Conservation (phyloP, 2,797 vertebrate species). For the Siniperca obscura region DNA sequence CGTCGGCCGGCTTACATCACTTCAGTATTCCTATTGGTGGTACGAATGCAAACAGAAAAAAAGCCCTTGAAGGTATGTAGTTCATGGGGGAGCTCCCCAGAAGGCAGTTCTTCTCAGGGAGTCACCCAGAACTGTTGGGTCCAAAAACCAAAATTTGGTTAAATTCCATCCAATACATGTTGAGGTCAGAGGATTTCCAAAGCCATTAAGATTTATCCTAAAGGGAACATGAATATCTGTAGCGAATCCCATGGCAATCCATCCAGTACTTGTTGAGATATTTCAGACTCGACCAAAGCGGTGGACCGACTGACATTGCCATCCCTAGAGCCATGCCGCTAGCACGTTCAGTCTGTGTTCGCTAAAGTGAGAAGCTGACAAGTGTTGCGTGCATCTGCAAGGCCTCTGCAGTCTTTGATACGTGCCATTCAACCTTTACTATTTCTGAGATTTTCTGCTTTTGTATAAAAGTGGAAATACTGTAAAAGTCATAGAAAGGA, state of each 20-base stretch:
- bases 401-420: constrained; percentile 22
- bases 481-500: constrained; percentile 12
- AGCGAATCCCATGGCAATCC: background rate
- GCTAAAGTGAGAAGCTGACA: background rate
- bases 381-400: background rate
- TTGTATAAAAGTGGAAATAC: background rate
- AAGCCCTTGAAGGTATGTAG: no score
- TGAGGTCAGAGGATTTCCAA: background rate
- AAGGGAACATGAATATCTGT: background rate
- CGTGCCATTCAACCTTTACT: constrained; percentile 22
- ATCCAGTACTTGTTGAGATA: background rate
- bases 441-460: constrained; percentile 13
- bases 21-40: no score
- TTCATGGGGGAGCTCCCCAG: no score
- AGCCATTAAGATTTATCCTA: background rate
- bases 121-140: no score
- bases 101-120: no score
- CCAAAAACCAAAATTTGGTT: background rate
- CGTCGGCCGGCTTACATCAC: no score
- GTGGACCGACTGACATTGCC: background rate
- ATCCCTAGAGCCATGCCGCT: background rate
- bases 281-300: background rate
- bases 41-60: no score
- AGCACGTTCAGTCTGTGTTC: constrained; percentile 5
- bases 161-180: background rate